These are phyloP conservation scores for Petrophora chlorosata DNA, from an alignment of 2,888 invertebrate genomes.

Conservation along the genomic window DNA sequence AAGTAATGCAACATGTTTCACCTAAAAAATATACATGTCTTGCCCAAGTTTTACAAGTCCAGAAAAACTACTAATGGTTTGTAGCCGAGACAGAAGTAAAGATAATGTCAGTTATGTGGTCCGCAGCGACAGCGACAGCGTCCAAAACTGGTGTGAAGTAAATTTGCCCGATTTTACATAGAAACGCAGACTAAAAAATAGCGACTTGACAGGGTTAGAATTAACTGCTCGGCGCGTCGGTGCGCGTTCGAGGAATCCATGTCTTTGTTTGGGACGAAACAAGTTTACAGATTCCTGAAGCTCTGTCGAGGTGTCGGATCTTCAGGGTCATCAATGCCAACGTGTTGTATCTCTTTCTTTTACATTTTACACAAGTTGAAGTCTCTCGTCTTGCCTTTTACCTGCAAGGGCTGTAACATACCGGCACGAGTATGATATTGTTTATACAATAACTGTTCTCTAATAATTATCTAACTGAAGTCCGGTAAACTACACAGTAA, in stretches of 20 bases:
- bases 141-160: constrained; percentile 51
- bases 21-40: constrained; percentile 21
- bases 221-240: constrained; percentile 53
- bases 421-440: too few species aligned
- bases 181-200: constrained; percentile 46
- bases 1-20: constrained; percentile 3
- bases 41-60: constrained; percentile 12
- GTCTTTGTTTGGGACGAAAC: constrained; percentile 58
- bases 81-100: constrained; percentile 16
- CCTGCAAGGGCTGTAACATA: too few species aligned
- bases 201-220: constrained; percentile 56
- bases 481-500: too few species aligned
- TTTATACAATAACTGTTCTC: too few species aligned
- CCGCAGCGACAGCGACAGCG: constrained; percentile 23
- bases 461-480: too few species aligned
- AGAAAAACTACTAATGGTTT: constrained; percentile 26
- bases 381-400: not conserved
- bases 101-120: constrained; percentile 31
- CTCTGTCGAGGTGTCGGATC: constrained; percentile 52
- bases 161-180: constrained; percentile 46
- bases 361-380: constrained; percentile 3
- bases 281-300: constrained; percentile 55
- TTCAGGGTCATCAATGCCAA: constrained; percentile 44
- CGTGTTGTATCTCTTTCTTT: constrained; percentile 30
- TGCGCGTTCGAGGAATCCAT: constrained; percentile 64